A percentile compares a stretch with the other conserved stretches of the same genome.
phyloP scores from a whole-genome alignment of 2,113 vertebrate species.

The Phrynosoma platyrhinos region DNA sequence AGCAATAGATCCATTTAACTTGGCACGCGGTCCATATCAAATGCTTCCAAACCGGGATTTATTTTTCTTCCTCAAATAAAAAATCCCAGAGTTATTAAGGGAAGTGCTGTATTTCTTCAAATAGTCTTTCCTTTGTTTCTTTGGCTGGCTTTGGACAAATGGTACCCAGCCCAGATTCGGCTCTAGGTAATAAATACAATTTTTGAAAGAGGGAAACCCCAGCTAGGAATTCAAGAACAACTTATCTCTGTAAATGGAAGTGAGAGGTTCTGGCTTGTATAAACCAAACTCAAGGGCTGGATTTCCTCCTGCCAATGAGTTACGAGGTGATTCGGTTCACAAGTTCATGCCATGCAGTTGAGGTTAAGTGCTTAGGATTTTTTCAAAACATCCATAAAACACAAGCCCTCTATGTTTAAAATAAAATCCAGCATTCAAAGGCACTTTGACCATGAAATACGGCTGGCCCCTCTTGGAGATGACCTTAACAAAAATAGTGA shows the following conservation, averaged over 20 bases:
- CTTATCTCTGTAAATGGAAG: constrained; percentile 25
- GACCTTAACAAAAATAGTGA: neutral
- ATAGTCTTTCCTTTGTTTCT: neutral
- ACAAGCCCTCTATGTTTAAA: neutral
- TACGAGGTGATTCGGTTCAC: neutral
- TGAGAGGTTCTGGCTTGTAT: neutral
- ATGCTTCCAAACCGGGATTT: neutral
- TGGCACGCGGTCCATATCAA: neutral
- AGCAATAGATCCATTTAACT: neutral
- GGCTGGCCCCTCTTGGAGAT: neutral
- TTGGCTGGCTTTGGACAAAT: neutral
- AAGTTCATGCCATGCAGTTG: neutral
- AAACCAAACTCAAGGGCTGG: neutral
- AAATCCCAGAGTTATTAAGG: neutral
- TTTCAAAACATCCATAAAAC: neutral
- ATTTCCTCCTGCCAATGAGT: neutral
- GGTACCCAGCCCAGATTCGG: neutral
- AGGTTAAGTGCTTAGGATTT: neutral
- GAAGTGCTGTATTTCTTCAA: constrained; percentile 6
- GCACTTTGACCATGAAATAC: neutral
- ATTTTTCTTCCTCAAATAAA: neutral
- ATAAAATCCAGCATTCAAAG: neutral
- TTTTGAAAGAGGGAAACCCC: neutral
- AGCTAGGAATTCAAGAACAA: neutral
- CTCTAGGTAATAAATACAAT: neutral